phyloP scores from a whole-genome alignment of 2,888 invertebrate species.

The Sisyra nigra region DNA sequence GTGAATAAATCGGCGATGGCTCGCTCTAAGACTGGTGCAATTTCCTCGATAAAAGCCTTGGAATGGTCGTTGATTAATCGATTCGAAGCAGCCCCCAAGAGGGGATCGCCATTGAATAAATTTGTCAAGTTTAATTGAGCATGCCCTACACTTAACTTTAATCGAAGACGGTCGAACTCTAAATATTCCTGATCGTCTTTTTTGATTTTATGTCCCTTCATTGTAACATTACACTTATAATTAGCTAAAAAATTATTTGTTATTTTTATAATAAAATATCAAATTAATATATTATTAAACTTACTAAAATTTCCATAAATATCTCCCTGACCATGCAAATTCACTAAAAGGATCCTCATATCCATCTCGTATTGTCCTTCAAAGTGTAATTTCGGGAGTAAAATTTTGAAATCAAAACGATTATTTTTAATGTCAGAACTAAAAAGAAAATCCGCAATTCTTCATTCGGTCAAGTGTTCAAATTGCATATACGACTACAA shows the following conservation, averaged over 20 bases:
- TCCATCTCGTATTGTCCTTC: slow-evolving; percentile 52
- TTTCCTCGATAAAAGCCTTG: slow-evolving; percentile 46
- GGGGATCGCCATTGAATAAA: slow-evolving; percentile 47
- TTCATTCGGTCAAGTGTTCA: background rate
- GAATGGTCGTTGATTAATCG: slow-evolving; percentile 50
- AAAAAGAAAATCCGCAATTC: slow-evolving; percentile 16
- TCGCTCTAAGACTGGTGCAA: slow-evolving; percentile 45
- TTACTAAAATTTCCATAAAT: slow-evolving; percentile 51
- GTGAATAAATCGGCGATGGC: slow-evolving; percentile 48
- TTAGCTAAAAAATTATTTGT: slow-evolving; percentile 33
- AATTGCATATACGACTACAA: slow-evolving; percentile 18
- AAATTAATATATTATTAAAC: slow-evolving; percentile 19
- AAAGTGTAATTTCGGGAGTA: slow-evolving; percentile 40
- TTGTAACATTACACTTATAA: slow-evolving; percentile 44
- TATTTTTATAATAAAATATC: background rate
- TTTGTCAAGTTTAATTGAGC: slow-evolving; percentile 44
- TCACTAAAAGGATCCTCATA: slow-evolving; percentile 43
- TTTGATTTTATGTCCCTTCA: slow-evolving; percentile 40
- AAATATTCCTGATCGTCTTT: slow-evolving; percentile 39
- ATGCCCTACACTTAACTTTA: slow-evolving; percentile 40
- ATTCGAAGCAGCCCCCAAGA: slow-evolving; percentile 46
- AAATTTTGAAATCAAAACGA: slow-evolving; percentile 41
- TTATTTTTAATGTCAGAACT: slow-evolving; percentile 44
- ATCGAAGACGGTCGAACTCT: slow-evolving; percentile 44
- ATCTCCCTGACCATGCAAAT: slow-evolving; percentile 45